Percentiles rank a stretch among this genome's conserved stretches.
These are phyloP conservation scores for Chesias legatella DNA, from an alignment of 2,888 invertebrate genomes.

Conservation along the genomic window DNA sequence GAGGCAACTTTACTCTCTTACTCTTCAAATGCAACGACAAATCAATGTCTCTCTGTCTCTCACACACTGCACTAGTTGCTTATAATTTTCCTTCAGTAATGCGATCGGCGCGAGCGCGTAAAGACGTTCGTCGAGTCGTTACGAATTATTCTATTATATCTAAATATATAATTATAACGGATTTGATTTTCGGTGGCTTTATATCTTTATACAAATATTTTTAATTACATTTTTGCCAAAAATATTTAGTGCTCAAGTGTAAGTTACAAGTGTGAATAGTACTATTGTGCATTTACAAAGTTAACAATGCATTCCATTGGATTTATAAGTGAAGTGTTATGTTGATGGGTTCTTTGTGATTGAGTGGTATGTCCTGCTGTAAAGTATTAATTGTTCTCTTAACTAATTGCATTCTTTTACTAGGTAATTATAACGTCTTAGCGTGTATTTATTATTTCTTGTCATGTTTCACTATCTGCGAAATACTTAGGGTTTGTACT, in stretches of 20 bases:
- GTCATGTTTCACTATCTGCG: too few relatives aligned
- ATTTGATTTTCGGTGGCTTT: constrained; percentile 32
- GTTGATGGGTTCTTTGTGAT: constrained; percentile 39
- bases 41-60: constrained; percentile 42
- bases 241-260: background rate
- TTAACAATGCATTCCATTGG: constrained; percentile 39
- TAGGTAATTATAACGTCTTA: too few relatives aligned
- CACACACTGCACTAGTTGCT: constrained; percentile 47
- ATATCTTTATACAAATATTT: constrained; percentile 22
- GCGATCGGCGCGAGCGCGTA: constrained; percentile 45
- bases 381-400: too few relatives aligned
- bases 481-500: too few relatives aligned
- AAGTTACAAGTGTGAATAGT: constrained; percentile 32
- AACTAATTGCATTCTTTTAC: too few relatives aligned
- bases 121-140: too few relatives aligned
- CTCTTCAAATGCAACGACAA: constrained; percentile 46
- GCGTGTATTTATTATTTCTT: too few relatives aligned
- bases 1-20: constrained; percentile 10
- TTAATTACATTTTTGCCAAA: too few relatives aligned
- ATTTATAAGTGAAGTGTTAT: constrained; percentile 33
- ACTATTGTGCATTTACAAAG: constrained; percentile 16
- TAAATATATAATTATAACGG: constrained; percentile 28
- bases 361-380: constrained; percentile 19
- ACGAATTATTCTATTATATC: too few relatives aligned
- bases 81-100: constrained; percentile 64